Base-by-base conservation (phyloP, 1,140 invertebrate genomes). In the Conus betulinus region DNA sequence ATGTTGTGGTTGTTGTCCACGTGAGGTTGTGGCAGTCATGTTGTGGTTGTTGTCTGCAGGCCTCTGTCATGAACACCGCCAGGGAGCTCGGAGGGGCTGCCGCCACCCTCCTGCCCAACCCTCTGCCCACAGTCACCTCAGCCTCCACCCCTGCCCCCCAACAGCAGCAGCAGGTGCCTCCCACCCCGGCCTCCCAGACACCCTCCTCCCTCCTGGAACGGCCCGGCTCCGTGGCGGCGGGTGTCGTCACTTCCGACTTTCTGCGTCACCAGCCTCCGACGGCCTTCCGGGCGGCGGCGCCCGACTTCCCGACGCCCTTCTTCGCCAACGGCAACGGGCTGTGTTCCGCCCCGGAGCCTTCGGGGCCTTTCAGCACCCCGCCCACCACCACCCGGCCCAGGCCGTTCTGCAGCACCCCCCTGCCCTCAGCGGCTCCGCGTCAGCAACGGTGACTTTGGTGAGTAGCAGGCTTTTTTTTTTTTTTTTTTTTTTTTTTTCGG, bases 271-370 rank as follows among this genome's bases (percentile, higher is more conserved):
- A 94, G 84, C 90, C 93, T 39, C 90, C 93, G 84, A 90, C 93
- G 51, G 92, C 93, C 60, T 94, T 94, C 81, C 89, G 93, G 85
- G 87, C 90, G 8, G 87, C 90, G 8, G 88, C 90, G 67, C 93
- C 92, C 6, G 85, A 86, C 81, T 91, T 89, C 63, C 85, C 88
- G 20, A 90, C 93, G 84, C 92, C 94, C 52, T 95, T 94, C 89
- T 95, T 95, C 88, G 90, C 94, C 57, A 95, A 94, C 88, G 94
- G 93, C 53, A 94, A 94, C 78, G 94, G 94, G 82, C 93, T 93
- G 93, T 94, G 25, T 94, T 93, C 51, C 93, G 94, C 84, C 92
- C 92, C 10, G 81, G 67, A 6, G 90, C 88, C 13, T 90, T 90
- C 78, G 86, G 93, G n/a, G 90, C 90, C 76, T 94, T 94, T 89